These are phyloP conservation scores for Leptodactylus fuscus DNA, from an alignment of 2,113 vertebrate species.

Conservation along the genomic window DNA sequence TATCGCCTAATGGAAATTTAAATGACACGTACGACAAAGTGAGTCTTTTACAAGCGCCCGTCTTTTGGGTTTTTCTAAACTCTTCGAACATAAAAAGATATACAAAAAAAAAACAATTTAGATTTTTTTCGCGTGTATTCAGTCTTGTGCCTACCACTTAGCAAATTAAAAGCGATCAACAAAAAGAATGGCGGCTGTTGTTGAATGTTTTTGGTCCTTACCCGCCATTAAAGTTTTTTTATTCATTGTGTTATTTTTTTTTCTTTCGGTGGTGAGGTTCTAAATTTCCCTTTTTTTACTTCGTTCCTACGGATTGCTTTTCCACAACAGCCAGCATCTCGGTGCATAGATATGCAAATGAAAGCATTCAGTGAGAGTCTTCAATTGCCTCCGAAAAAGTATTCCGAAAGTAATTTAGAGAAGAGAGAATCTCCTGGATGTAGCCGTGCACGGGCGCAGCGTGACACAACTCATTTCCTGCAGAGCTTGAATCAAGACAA, in stretches of 20 bases:
- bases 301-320: background rate
- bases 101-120: too few relatives aligned
- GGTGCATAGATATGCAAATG: conserved; percentile 26
- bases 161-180: background rate
- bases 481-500: background rate
- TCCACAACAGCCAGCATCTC: background rate
- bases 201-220: background rate
- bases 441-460: conserved; percentile 12
- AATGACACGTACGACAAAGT: background rate
- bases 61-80: background rate
- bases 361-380: conserved; percentile 28
- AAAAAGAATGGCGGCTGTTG: background rate
- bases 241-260: background rate
- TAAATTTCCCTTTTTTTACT: background rate
- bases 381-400: conserved; percentile 37
- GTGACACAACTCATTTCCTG: conserved; percentile 38
- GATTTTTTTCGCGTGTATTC: too few relatives aligned
- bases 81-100: too few relatives aligned
- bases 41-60: background rate
- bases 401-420: conserved; percentile 37
- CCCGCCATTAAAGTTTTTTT: background rate
- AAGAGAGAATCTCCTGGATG: conserved; percentile 21
- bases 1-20: background rate
- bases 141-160: too few relatives aligned
- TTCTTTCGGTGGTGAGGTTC: background rate